These are phyloP conservation scores for Encarsia formosa DNA, from an alignment of 2,888 invertebrate species.

Conservation along the genomic window DNA sequence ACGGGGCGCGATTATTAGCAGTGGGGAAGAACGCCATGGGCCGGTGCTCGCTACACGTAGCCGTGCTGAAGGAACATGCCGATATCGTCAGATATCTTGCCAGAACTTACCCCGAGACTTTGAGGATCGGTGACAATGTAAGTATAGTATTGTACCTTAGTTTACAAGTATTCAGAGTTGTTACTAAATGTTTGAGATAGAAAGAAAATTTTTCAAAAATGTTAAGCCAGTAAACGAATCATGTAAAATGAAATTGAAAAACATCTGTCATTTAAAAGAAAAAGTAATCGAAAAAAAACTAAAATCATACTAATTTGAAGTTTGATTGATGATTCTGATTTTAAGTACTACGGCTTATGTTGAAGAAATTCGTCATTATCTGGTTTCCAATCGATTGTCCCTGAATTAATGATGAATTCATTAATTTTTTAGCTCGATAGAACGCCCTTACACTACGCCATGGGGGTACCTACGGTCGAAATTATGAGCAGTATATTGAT, in stretches of 20 bases:
- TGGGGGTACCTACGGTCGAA: slow-evolving; percentile 84
- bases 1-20: slow-evolving; percentile 56
- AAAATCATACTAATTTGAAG: too few relatives aligned
- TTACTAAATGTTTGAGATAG: too few relatives aligned
- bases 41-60: slow-evolving; percentile 78
- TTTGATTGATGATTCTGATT: too few relatives aligned
- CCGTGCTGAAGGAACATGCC: slow-evolving; percentile 77
- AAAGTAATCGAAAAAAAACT: too few relatives aligned
- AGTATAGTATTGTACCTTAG: slow-evolving; percentile 50
- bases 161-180: too few relatives aligned
- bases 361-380: too few relatives aligned
- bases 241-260: too few relatives aligned
- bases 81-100: slow-evolving; percentile 77
- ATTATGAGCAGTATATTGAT: slow-evolving; percentile 75
- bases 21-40: slow-evolving; percentile 67
- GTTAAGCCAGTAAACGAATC: too few relatives aligned
- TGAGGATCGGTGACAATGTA: slow-evolving; percentile 82
- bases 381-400: too few relatives aligned
- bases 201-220: too few relatives aligned
- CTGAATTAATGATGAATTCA: not conserved
- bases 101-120: slow-evolving; percentile 66
- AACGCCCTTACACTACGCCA: slow-evolving; percentile 84
- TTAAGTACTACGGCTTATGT: too few relatives aligned
- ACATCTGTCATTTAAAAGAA: too few relatives aligned
- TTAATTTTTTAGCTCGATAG: slow-evolving; percentile 69